A percentile compares a stretch with the other conserved stretches of the same genome.
These are phyloP conservation scores for Zaprionus camerounensis DNA, from an alignment of 1,140 invertebrate species.

Conservation along the genomic window DNA sequence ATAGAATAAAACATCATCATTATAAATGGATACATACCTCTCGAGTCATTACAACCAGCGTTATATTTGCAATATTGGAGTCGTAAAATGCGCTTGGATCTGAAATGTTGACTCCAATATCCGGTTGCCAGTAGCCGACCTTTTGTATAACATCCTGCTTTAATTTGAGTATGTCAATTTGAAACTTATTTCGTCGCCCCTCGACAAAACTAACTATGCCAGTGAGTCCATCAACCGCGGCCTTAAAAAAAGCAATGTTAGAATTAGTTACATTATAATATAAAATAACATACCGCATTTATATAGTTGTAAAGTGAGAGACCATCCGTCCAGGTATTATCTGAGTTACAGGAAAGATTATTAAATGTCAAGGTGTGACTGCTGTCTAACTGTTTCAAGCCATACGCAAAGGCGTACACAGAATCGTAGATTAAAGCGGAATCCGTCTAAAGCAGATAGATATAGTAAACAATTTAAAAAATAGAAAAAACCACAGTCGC, in stretches of 20 bases:
- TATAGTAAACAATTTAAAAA: neutral
- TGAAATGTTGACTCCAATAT: slow-evolving; percentile 91
- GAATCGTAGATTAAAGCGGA: slow-evolving; percentile 96
- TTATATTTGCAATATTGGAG: slow-evolving; percentile 92
- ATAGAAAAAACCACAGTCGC: too few species aligned
- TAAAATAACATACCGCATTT: slow-evolving; percentile 88
- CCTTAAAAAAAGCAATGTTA: slow-evolving; percentile 42
- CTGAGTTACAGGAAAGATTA: slow-evolving; percentile 93
- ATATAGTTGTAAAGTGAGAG: slow-evolving; percentile 95
- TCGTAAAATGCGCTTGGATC: slow-evolving; percentile 94
- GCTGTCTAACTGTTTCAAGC: slow-evolving; percentile 90
- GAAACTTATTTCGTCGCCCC: slow-evolving; percentile 92
- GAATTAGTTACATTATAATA: neutral
- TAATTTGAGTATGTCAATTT: slow-evolving; percentile 93
- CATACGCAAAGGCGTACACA: slow-evolving; percentile 93
- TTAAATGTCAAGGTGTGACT: slow-evolving; percentile 88
- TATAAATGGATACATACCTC: slow-evolving; percentile 64
- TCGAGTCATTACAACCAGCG: slow-evolving; percentile 92
- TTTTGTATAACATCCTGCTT: slow-evolving; percentile 90
- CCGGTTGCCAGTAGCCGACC: slow-evolving; percentile 93
- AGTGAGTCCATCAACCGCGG: slow-evolving; percentile 90
- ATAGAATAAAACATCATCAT: too few species aligned
- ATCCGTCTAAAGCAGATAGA: slow-evolving; percentile 89
- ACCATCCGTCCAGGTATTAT: slow-evolving; percentile 94
- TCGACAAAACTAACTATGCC: slow-evolving; percentile 94